Base-by-base conservation (phyloP, 2,113 vertebrate genomes). In the Lucifuga dentata region DNA sequence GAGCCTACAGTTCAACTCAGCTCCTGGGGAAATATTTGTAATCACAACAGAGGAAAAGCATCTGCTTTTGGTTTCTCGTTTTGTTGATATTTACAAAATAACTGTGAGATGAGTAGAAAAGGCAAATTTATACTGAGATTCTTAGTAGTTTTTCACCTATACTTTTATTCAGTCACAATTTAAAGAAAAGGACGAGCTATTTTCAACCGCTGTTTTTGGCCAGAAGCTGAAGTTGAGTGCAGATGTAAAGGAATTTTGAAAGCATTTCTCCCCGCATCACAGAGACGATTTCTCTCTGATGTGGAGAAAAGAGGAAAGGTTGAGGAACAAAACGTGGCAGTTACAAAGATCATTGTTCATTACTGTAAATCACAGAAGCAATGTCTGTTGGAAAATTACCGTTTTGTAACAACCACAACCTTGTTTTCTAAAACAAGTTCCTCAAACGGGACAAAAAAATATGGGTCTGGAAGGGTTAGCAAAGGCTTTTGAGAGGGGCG, bases 401-500 rank as follows among this genome's bases (percentile, higher is more conserved):
- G 71, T 83, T 72, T 58, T 86, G 87, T 67, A 85, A 70, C 65
- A 63, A 52, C 69, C 33, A 73, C 36, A 32, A 48, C 40, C n/a
- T 48, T 57, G 48, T 82, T 81, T 74, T 11, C 38, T 0, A 23
- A 63, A 76, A 15, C 13, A n/a, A 16, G 45, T 58, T 69, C 53
- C 43, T 76, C 38, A 74, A 72, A 84, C 64, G 73, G 73, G 40
- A 51, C 1, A 48, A 53, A 44, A 36, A 66, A 33, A 65, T 17
- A 55, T 16, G 29, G 10, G 49, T 53, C 50, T 48, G 29, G 44
- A 73, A 73, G 73, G 72, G 82, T 84, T 80, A 72, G 71, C 82
- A 63, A 68, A 86, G 60, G 63, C n/a, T 29, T 80, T 67, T 44
- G 56, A 73, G 66, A 68, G 72, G 86, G 86, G 83, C 76, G 40